Evolutionary conservation across 2,797 vertebrate genomes (phyloP).

Genomic region (Toxotes lorentzi): DNA sequence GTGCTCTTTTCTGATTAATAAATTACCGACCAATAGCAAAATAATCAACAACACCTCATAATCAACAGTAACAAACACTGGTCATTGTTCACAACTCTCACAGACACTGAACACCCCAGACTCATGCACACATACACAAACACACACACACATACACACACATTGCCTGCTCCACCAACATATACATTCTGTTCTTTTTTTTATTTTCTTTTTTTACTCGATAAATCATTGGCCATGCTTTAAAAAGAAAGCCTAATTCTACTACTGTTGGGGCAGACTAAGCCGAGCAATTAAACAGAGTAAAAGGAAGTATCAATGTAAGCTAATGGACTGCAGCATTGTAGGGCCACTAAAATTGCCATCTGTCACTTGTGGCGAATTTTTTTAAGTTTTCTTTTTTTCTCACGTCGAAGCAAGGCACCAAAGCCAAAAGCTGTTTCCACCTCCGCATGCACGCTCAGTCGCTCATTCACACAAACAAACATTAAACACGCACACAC

Average conservation of each 20-base stretch:
- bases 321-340: constrained; percentile 99
- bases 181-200: constrained; percentile 75
- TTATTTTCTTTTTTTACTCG: constrained; percentile 62
- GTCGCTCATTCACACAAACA: constrained; percentile 59
- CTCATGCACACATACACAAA: constrained; percentile 76
- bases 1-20: constrained; percentile 68
- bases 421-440: constrained; percentile 94
- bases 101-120: constrained; percentile 80
- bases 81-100: constrained; percentile 80
- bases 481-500: constrained; percentile 61
- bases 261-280: constrained; percentile 81
- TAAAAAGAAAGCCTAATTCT: constrained; percentile 82
- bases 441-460: constrained; percentile 79
- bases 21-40: constrained; percentile 77
- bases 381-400: constrained; percentile 78
- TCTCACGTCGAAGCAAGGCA: constrained; percentile 96
- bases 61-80: constrained; percentile 79
- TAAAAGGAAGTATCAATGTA: constrained; percentile 92
- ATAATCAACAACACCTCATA: constrained; percentile 80
- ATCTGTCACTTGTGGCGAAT: constrained; percentile 97
- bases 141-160: constrained; percentile 62
- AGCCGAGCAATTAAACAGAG: constrained; percentile 84
- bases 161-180: constrained; percentile 75
- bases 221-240: constrained; percentile 84
- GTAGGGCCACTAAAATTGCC: constrained; percentile 99